A percentile compares a stretch with the other conserved stretches of the same genome.
These are phyloP conservation scores for Spilogale gracilis DNA, from an alignment of 2,113 vertebrate species.

Conservation along the genomic window DNA sequence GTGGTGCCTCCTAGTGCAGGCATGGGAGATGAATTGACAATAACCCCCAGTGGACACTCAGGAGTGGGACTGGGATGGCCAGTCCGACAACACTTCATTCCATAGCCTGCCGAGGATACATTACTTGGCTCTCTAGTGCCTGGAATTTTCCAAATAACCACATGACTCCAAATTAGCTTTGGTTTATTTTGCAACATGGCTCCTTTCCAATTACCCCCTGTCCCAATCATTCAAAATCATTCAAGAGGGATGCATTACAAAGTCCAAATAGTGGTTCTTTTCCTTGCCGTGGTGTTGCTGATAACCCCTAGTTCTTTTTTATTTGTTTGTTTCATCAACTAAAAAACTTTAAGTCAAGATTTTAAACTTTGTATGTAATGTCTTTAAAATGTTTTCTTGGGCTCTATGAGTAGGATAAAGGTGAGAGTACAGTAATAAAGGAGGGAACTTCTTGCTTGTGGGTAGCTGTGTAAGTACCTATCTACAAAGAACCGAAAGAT, in stretches of 20 bases:
- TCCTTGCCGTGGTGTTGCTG: background rate
- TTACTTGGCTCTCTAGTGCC: constrained; percentile 4
- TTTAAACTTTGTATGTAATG: background rate
- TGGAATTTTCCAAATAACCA: constrained; percentile 56
- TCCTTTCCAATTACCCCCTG: constrained; percentile 47
- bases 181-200: constrained; percentile 66
- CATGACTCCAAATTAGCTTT: constrained; percentile 36
- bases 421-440: background rate
- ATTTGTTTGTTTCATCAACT: background rate
- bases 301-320: background rate
- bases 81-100: background rate
- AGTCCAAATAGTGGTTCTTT: background rate
- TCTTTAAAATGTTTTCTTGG: constrained; percentile 50
- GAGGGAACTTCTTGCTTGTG: background rate
- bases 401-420: background rate
- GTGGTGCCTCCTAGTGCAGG: background rate
- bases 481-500: background rate
- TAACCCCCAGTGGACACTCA: background rate
- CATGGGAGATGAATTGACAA: background rate
- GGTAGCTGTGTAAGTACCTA: background rate
- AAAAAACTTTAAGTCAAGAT: background rate
- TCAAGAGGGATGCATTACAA: background rate
- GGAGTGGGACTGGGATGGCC: background rate
- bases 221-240: background rate
- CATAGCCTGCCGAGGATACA: background rate